These are phyloP conservation scores for Cryptocheilus praepositus DNA, from an alignment of 2,888 invertebrate genomes.

Conservation along the genomic window DNA sequence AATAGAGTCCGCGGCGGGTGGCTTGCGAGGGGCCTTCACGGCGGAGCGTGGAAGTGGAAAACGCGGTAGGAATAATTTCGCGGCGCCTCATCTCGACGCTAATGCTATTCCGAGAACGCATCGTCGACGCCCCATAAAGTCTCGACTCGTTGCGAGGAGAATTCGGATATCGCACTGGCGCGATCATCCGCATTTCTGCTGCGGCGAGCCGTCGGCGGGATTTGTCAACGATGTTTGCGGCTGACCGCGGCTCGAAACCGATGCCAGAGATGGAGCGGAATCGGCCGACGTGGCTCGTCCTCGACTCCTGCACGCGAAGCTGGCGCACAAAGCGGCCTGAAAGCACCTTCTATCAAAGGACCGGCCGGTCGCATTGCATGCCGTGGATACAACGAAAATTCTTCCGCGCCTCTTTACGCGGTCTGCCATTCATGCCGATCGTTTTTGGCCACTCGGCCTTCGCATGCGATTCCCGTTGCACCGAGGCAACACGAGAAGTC, in stretches of 20 bases:
- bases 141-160: neutral
- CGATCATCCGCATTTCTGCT: neutral
- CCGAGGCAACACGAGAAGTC: too few relatives aligned
- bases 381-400: too few relatives aligned
- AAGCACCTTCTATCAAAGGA: neutral
- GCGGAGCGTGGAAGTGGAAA: slow-evolving; percentile 4
- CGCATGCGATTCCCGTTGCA: too few relatives aligned
- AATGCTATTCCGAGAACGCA: slow-evolving; percentile 9
- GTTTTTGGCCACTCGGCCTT: too few relatives aligned
- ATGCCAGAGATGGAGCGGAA: slow-evolving; percentile 31
- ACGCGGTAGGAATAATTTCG: slow-evolving; percentile 18
- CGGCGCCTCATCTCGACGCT: neutral
- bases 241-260: slow-evolving; percentile 29
- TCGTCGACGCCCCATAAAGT: neutral
- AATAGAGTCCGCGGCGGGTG: too few relatives aligned
- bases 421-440: too few relatives aligned
- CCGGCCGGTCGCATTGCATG: neutral
- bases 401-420: too few relatives aligned
- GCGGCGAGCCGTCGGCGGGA: neutral
- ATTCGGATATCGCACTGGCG: neutral
- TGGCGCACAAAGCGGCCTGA: neutral
- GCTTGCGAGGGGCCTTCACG: neutral
- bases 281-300: neutral
- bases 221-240: slow-evolving; percentile 35
- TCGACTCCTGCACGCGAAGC: neutral